Evolutionary conservation across 2,113 vertebrate genomes (phyloP).

Genomic region (Anoplopoma fimbria): DNA sequence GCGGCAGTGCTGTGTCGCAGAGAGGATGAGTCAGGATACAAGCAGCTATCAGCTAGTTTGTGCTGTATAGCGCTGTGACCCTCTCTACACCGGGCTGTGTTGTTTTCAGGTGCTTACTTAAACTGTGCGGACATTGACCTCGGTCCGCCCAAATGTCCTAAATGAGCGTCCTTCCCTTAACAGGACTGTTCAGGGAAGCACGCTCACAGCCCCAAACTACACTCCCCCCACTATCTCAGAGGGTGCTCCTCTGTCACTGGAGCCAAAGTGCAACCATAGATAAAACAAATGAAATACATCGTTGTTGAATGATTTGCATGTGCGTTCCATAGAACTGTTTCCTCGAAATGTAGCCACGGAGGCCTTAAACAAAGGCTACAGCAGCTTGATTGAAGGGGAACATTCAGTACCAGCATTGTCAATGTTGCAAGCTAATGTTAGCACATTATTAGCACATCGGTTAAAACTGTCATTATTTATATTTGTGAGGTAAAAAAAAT

Average conservation of each 20-base stretch:
- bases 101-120: background rate
- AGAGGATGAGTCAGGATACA: conserved; percentile 20
- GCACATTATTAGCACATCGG: background rate
- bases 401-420: background rate
- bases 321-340: too few relatives aligned
- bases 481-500: background rate
- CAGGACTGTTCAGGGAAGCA: background rate
- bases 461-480: background rate
- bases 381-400: background rate
- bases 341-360: too few relatives aligned
- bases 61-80: background rate
- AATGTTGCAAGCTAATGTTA: background rate
- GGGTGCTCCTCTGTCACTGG: too few relatives aligned
- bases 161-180: too few relatives aligned
- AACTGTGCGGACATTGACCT: too few relatives aligned
- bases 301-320: background rate
- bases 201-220: background rate
- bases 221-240: background rate
- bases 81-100: background rate
- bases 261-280: background rate
- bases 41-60: conserved; percentile 4
- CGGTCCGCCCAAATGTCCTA: too few relatives aligned
- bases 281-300: background rate
- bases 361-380: background rate
- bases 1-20: conserved; percentile 27